Base-by-base conservation (phyloP, 1,140 invertebrate genomes). In the Sminthurinus signatus region DNA sequence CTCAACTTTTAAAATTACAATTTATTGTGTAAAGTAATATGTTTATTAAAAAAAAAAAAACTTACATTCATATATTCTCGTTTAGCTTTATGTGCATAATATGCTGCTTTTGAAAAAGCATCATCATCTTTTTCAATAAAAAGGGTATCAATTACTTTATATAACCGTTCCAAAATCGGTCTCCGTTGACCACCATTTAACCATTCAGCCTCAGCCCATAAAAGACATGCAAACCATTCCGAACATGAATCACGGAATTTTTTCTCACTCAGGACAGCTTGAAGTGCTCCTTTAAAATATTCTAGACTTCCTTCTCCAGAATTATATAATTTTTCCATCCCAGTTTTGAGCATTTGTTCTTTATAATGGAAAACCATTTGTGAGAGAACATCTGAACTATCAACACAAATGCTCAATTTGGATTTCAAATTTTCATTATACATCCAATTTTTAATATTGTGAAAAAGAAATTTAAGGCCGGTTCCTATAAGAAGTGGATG, bases 131-230 rank as follows among this genome's bases (percentile, higher is more conserved):
- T 44, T 36, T 67, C 48, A 21, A n/a, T 59, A 65, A 64, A 71
- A 14, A 69, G 23, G 0, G 57, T 44, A 27, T 72, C 70, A 62
- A 69, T 65, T 1, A 72, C 51, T 43, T 63, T 66, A 32, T 62
- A 69, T 12, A 72, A 56, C 32, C 65, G 48, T 54, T 72, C 58
- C 62, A 67, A 32, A 46, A 66, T 44, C 27, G 54, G 59, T 17
- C 21, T 36, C 10, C 62, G 64, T 32, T 51, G 14, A 60, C 68
- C 68, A 28, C 62, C 58, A n/a, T 23, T 29, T 1, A 72, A 28
- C 67, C 67, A 69, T 59, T 72, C 70, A n/a, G 67, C 65, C 52
- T 72, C 56, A 42, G 56, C 48, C 70, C 70, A 72, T 1, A 72
- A 25, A 15, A 72, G 36, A 19, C 57, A 56, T 5, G 61, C 58